Conservation (phyloP, 2,797 vertebrate species). For the Agapornis canus region DNA sequence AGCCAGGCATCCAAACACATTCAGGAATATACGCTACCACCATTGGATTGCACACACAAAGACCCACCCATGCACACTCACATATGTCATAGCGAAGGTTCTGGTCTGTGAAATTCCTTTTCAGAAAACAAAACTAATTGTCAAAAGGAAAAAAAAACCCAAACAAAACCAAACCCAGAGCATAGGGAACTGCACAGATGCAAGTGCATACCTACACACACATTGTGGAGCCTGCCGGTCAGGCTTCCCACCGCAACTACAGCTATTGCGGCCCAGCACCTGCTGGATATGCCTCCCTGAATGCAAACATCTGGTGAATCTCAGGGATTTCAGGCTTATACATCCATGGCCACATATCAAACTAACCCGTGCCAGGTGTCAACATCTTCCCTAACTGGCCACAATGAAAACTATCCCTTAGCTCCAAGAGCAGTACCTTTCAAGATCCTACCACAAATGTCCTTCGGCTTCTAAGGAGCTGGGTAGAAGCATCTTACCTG, state of each 20-base stretch:
- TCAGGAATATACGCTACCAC: not conserved
- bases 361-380: not conserved
- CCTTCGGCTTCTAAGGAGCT: not conserved
- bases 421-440: not conserved
- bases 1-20: not conserved
- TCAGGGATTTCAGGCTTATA: not conserved
- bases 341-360: not conserved
- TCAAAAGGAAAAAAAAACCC: not conserved
- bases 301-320: not conserved
- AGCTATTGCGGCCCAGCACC: not conserved
- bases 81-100: not conserved
- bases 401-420: not conserved
- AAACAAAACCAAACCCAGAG: not conserved
- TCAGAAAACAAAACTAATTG: not conserved
- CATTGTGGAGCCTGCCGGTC: not conserved
- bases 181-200: not conserved
- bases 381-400: not conserved
- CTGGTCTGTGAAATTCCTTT: constrained; percentile 8
- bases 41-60: not conserved
- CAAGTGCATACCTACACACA: not conserved
- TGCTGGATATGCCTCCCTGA: not conserved
- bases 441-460: not conserved
- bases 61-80: not conserved
- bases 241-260: not conserved
- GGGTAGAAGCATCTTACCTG: not conserved